These are phyloP conservation scores for Acrobasis consociella DNA, from an alignment of 2,888 invertebrate species.

Conservation along the genomic window DNA sequence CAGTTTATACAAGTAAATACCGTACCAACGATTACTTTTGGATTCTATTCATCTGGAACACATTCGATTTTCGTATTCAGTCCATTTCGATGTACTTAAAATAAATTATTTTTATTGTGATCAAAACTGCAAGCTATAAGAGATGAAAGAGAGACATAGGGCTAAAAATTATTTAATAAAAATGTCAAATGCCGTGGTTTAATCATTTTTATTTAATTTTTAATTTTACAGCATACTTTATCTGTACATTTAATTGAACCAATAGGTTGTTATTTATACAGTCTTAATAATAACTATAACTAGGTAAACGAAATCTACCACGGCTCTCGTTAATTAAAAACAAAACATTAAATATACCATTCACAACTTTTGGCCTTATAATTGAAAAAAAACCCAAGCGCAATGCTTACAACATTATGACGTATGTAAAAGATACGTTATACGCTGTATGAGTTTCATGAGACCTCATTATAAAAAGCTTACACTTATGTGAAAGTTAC, in stretches of 20 bases:
- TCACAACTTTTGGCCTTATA: slow-evolving; percentile 17
- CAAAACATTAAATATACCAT: slow-evolving; percentile 17
- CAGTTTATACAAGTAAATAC: too few species aligned
- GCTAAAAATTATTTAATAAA: background rate
- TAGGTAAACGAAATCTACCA: slow-evolving; percentile 26
- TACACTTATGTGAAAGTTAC: slow-evolving; percentile 46
- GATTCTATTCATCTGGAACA: too few species aligned
- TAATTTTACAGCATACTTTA: slow-evolving; percentile 28
- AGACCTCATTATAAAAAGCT: slow-evolving; percentile 39
- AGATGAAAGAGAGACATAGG: too few species aligned
- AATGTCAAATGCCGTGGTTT: slow-evolving; percentile 17
- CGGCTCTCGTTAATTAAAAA: slow-evolving; percentile 20
- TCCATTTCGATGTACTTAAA: too few species aligned
- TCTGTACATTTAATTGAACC: slow-evolving; percentile 31
- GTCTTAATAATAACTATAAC: slow-evolving; percentile 26
- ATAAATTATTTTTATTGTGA: too few species aligned
- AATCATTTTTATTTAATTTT: slow-evolving; percentile 28
- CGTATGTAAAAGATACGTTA: slow-evolving; percentile 30
- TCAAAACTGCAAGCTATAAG: too few species aligned
- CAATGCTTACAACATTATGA: slow-evolving; percentile 7
- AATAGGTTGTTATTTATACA: slow-evolving; percentile 26
- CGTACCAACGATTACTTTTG: too few species aligned
- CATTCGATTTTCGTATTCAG: too few species aligned
- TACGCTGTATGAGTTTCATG: slow-evolving; percentile 34
- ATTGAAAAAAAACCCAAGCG: slow-evolving; percentile 13